phyloP scores from a whole-genome alignment of 2,797 vertebrate genomes.

The Crenuchus spilurus region DNA sequence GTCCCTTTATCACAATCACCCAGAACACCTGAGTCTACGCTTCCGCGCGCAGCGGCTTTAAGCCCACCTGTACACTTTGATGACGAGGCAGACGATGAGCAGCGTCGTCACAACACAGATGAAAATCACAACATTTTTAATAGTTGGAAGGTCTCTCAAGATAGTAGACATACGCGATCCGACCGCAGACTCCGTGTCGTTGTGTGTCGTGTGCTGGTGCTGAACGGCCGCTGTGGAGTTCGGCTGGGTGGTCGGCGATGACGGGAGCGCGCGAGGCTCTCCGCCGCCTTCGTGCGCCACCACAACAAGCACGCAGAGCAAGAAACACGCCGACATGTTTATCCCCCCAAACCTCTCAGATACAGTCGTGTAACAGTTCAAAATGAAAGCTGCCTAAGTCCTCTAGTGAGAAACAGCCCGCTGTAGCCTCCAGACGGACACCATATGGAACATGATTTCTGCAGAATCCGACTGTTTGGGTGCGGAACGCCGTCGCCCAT shows the following conservation, averaged over 20 bases:
- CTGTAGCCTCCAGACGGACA: constrained; percentile 18
- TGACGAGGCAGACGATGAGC: constrained; percentile 86
- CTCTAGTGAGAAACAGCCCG: neutral
- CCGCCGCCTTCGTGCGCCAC: constrained; percentile 60
- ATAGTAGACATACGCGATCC: constrained; percentile 79
- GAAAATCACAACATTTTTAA: constrained; percentile 86
- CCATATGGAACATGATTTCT: constrained; percentile 14
- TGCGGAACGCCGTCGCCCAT: neutral
- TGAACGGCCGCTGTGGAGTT: constrained; percentile 65
- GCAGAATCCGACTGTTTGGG: constrained; percentile 1
- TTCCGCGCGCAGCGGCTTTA: neutral
- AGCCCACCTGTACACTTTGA: constrained; percentile 87
- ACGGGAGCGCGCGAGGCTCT: constrained; percentile 56
- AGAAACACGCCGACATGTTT: constrained; percentile 59
- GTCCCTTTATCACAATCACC: too few relatives aligned
- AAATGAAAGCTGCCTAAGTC: neutral
- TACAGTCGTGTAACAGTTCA: neutral
- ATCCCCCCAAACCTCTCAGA: neutral
- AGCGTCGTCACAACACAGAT: constrained; percentile 83
- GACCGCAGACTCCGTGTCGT: constrained; percentile 64
- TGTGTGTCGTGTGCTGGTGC: constrained; percentile 47
- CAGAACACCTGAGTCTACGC: neutral
- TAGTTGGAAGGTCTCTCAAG: constrained; percentile 84
- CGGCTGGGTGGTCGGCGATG: constrained; percentile 61
- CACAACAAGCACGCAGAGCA: constrained; percentile 60